These are phyloP conservation scores for Acrobasis consociella DNA, from an alignment of 2,888 invertebrate species.

Conservation along the genomic window DNA sequence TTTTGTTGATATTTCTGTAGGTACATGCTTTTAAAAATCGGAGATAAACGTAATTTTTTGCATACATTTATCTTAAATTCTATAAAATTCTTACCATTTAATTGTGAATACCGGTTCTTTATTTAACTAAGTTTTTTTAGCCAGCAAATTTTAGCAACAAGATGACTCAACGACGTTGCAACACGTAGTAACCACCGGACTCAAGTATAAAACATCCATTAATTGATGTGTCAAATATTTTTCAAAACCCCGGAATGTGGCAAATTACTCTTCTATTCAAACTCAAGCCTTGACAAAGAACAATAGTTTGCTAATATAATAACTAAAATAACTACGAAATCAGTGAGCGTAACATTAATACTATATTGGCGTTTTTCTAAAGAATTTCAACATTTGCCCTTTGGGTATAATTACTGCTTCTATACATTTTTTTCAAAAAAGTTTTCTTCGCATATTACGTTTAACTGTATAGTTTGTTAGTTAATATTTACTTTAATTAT, in stretches of 20 bases:
- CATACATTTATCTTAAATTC: too few relatives aligned
- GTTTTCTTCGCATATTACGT: too few relatives aligned
- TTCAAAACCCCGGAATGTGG: background rate
- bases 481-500: too few relatives aligned
- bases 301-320: background rate
- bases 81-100: too few relatives aligned
- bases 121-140: too few relatives aligned
- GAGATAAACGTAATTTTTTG: too few relatives aligned
- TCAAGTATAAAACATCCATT: background rate
- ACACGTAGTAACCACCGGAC: background rate
- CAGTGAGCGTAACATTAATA: background rate
- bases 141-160: too few relatives aligned
- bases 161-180: too few relatives aligned
- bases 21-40: too few relatives aligned
- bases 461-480: too few relatives aligned
- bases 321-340: background rate
- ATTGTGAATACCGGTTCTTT: too few relatives aligned
- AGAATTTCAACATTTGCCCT: constrained; percentile 1
- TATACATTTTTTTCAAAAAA: background rate
- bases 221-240: background rate
- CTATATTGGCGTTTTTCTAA: background rate
- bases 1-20: too few relatives aligned
- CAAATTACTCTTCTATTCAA: constrained; percentile 3
- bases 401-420: background rate
- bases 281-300: background rate